phyloP scores from a whole-genome alignment of 2,113 vertebrate genomes.

The Heterotis niloticus region DNA sequence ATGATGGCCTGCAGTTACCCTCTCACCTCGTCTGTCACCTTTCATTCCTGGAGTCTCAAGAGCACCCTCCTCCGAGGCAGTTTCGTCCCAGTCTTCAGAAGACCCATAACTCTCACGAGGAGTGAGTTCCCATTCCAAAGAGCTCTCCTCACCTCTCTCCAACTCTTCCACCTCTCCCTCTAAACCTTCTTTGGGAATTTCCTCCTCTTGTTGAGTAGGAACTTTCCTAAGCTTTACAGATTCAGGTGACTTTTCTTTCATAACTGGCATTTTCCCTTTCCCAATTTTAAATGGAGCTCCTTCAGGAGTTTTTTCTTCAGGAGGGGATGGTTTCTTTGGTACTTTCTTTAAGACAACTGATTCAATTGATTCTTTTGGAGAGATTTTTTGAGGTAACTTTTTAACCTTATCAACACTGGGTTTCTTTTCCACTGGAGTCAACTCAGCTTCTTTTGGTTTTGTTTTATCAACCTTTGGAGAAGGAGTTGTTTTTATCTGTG shows the following conservation, averaged over 20 bases:
- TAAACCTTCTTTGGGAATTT: conserved; percentile 48
- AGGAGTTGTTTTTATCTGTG: conserved; percentile 45
- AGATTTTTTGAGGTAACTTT: conserved; percentile 48
- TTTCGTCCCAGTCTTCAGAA: conserved; percentile 57
- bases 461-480: conserved; percentile 40
- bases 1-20: conserved; percentile 43
- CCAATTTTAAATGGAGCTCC: conserved; percentile 35
- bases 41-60: conserved; percentile 69
- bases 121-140: conserved; percentile 65
- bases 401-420: conserved; percentile 41
- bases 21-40: conserved; percentile 74
- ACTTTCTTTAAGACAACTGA: conserved; percentile 68
- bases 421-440: conserved; percentile 46
- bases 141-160: conserved; percentile 49
- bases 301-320: conserved; percentile 44
- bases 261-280: conserved; percentile 49
- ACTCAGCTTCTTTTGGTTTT: conserved; percentile 37
- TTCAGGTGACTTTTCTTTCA: conserved; percentile 62
- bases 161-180: too few species aligned
- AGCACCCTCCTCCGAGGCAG: conserved; percentile 52
- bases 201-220: conserved; percentile 61
- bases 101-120: conserved; percentile 56
- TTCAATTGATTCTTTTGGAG: conserved; percentile 50
- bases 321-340: conserved; percentile 53
- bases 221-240: conserved; percentile 63